A percentile compares a stretch with the other conserved stretches of the same genome.
Evolutionary conservation across 1,140 invertebrate genomes (phyloP).

Genomic region (Micrasema minimum): DNA sequence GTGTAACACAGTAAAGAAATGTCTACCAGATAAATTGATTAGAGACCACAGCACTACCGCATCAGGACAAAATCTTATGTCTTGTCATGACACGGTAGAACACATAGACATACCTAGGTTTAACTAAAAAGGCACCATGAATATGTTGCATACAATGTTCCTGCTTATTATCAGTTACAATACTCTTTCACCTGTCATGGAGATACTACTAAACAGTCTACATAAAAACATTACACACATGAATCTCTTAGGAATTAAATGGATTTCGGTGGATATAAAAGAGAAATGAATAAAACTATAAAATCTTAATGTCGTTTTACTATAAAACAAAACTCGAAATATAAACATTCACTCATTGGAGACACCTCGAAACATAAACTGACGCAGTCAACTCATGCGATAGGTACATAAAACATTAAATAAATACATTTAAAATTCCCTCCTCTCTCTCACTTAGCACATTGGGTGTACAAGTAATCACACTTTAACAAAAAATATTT

Average conservation of each 20-base stretch:
- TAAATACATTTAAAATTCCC: conserved; percentile 28
- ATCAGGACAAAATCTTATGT: too few relatives aligned
- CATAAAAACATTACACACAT: conserved; percentile 9
- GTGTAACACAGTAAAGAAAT: not conserved
- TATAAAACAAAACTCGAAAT: conserved; percentile 28
- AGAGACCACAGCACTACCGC: too few relatives aligned
- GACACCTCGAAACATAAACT: conserved; percentile 10
- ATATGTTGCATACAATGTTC: conserved; percentile 4
- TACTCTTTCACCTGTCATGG: conserved; percentile 10
- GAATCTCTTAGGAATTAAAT: conserved; percentile 6
- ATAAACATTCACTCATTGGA: conserved; percentile 2
- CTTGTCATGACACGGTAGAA: too few relatives aligned
- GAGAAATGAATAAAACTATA: conserved; percentile 20
- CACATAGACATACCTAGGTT: not conserved
- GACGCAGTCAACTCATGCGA: conserved; percentile 13
- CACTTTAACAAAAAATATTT: conserved; percentile 30
- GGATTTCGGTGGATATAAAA: conserved; percentile 30
- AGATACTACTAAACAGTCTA: conserved; percentile 12
- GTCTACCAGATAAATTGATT: too few relatives aligned
- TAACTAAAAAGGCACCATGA: conserved; percentile 28
- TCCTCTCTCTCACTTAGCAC: conserved; percentile 8
- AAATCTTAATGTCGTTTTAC: conserved; percentile 23
- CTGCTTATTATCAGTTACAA: not conserved
- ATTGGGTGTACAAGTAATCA: conserved; percentile 35
- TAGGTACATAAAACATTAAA: conserved; percentile 25